A percentile compares a stretch with the other conserved stretches of the same genome.
phyloP scores from a whole-genome alignment of 2,888 invertebrate genomes.

The Pogonocherus hispidulus region DNA sequence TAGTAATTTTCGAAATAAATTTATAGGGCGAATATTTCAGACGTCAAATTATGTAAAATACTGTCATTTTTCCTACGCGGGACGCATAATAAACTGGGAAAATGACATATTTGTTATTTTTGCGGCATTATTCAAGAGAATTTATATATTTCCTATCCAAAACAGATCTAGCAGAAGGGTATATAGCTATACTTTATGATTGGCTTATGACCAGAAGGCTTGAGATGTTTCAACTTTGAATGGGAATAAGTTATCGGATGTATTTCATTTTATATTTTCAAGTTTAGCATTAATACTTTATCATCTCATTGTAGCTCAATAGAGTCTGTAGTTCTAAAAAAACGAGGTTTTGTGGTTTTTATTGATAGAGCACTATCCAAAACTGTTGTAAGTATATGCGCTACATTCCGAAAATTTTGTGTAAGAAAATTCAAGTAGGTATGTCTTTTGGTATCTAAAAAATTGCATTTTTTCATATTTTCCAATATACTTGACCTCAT shows the following conservation, averaged over 20 bases:
- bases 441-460: too few species aligned
- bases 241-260: not conserved
- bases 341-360: too few species aligned
- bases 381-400: too few species aligned
- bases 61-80: constrained; percentile 23
- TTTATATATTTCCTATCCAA: not conserved
- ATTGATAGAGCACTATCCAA: too few species aligned
- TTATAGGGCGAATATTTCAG: constrained; percentile 36
- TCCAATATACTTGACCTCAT: too few species aligned
- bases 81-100: constrained; percentile 7
- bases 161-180: not conserved
- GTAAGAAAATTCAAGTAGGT: too few species aligned
- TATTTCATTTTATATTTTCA: too few species aligned
- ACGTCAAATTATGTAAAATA: constrained; percentile 38
- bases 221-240: not conserved
- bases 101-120: constrained; percentile 1
- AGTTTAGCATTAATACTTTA: too few species aligned
- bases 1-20: constrained; percentile 32
- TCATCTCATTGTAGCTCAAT: too few species aligned
- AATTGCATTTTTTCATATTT: too few species aligned
- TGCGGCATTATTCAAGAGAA: not conserved
- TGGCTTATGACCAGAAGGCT: not conserved
- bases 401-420: too few species aligned
- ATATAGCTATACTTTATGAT: not conserved
- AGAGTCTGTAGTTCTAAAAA: too few species aligned